A percentile compares a stretch with the other conserved stretches of the same genome.
phyloP scores from a whole-genome alignment of 2,797 vertebrate genomes.

The Glossophaga mutica region DNA sequence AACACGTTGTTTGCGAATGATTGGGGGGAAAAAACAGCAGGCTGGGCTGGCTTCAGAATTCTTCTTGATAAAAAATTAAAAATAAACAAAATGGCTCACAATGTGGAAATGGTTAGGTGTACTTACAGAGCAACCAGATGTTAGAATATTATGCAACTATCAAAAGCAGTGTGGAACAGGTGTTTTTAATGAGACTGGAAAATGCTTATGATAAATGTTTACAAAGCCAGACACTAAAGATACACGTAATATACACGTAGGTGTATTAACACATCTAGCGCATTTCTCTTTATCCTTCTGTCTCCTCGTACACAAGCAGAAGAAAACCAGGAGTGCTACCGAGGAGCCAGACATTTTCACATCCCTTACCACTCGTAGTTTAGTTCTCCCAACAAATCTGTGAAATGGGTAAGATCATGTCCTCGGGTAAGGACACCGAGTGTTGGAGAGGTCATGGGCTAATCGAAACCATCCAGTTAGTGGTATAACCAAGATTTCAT shows the following conservation, averaged over 20 bases:
- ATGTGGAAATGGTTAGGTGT: constrained; percentile 14
- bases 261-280: not conserved
- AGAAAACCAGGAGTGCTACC: not conserved
- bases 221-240: not conserved
- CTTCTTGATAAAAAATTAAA: constrained; percentile 34
- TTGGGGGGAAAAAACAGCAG: not conserved
- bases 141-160: constrained; percentile 50
- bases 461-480: not conserved
- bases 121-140: constrained; percentile 18
- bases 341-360: not conserved
- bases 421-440: not conserved
- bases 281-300: not conserved
- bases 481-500: not conserved
- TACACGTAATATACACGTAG: not conserved
- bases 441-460: not conserved
- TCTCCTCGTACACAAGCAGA: not conserved
- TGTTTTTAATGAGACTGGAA: constrained; percentile 2
- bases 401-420: not conserved
- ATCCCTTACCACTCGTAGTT: not conserved
- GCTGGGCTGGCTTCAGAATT: not conserved
- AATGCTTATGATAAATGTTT: not conserved
- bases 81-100: not conserved
- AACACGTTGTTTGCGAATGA: constrained; percentile 10
- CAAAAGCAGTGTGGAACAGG: not conserved
- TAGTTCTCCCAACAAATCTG: not conserved